phyloP scores from a whole-genome alignment of 2,888 invertebrate genomes.

The Pseudanteris insignis region DNA sequence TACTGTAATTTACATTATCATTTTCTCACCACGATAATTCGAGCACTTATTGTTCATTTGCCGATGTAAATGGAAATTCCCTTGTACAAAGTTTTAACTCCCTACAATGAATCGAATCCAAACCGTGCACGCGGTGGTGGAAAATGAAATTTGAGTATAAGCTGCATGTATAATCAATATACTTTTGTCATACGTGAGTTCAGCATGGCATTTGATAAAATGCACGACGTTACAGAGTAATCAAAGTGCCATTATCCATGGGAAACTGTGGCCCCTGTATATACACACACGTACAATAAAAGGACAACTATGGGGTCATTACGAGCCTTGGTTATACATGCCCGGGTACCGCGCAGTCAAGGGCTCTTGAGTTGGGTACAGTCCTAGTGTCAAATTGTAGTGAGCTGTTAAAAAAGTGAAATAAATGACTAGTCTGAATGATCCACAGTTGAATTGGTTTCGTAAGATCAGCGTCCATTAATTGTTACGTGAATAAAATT shows the following conservation, averaged over 20 bases:
- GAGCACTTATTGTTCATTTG: too few relatives aligned
- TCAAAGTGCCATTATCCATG: slow-evolving; percentile 66
- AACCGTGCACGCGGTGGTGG: slow-evolving; percentile 1
- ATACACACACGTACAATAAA: slow-evolving; percentile 50
- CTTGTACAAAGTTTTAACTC: too few relatives aligned
- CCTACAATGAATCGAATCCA: slow-evolving; percentile 9
- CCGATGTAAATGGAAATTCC: too few relatives aligned
- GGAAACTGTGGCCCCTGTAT: slow-evolving; percentile 61
- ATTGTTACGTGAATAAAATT: too few relatives aligned
- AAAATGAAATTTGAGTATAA: slow-evolving; percentile 22
- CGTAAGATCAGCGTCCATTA: too few relatives aligned
- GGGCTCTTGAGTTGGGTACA: slow-evolving; percentile 51
- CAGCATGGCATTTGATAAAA: slow-evolving; percentile 61
- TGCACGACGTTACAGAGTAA: slow-evolving; percentile 63
- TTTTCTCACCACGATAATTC: too few relatives aligned
- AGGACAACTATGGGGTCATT: slow-evolving; percentile 51
- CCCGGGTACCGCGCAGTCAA: slow-evolving; percentile 18
- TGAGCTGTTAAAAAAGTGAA: slow-evolving; percentile 58
- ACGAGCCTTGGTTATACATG: slow-evolving; percentile 44
- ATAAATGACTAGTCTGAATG: background rate
- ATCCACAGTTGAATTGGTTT: too few relatives aligned
- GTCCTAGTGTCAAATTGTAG: slow-evolving; percentile 54
- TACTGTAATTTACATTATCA: too few relatives aligned
- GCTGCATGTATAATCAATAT: slow-evolving; percentile 30
- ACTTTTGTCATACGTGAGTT: slow-evolving; percentile 44